These are phyloP conservation scores for Belgica antarctica DNA, from an alignment of 2,888 invertebrate species.

Conservation along the genomic window DNA sequence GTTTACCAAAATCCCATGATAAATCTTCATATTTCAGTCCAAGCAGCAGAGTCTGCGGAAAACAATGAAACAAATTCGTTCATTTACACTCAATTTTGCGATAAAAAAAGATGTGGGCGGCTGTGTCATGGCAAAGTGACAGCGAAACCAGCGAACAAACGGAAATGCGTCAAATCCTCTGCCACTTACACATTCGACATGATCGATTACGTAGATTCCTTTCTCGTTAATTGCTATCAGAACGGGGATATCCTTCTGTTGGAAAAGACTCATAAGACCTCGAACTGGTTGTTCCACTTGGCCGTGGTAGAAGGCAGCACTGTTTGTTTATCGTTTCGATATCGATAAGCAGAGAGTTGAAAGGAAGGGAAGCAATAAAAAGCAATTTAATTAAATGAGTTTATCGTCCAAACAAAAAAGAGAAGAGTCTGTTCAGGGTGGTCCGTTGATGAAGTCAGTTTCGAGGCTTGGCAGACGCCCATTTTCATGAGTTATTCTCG, in stretches of 20 bases:
- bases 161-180: not conserved
- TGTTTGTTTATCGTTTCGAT: conserved; percentile 51
- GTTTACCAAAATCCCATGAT: conserved; percentile 89
- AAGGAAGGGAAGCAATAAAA: not conserved
- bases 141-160: not conserved
- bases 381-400: conserved; percentile 38
- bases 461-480: too few relatives aligned
- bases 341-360: not conserved
- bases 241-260: conserved; percentile 83
- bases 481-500: too few relatives aligned
- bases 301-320: conserved; percentile 91
- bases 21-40: conserved; percentile 85
- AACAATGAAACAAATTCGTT: conserved; percentile 37
- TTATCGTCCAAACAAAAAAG: conserved; percentile 21
- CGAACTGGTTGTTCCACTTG: conserved; percentile 90
- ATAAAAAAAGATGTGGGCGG: too few relatives aligned
- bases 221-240: conserved; percentile 82
- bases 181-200: conserved; percentile 73
- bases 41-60: conserved; percentile 74
- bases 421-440: too few relatives aligned
- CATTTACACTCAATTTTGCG: too few relatives aligned
- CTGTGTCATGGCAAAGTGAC: too few relatives aligned
- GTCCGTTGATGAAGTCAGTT: too few relatives aligned
- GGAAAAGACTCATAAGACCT: conserved; percentile 78
- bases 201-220: conserved; percentile 83